These are phyloP conservation scores for Myotis vivesi DNA, from an alignment of 2,797 vertebrate species.

Conservation along the genomic window DNA sequence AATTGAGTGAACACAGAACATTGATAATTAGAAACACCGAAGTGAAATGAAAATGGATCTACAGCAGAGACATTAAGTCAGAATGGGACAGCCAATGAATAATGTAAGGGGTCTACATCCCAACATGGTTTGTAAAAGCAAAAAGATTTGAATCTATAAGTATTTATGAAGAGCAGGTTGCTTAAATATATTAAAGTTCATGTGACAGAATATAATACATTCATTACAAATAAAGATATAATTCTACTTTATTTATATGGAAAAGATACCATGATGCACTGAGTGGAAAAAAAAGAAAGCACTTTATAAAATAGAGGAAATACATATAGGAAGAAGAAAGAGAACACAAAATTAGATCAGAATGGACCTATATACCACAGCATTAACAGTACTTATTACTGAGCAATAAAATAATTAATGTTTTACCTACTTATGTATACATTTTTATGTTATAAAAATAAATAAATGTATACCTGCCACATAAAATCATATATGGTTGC, in stretches of 20 bases:
- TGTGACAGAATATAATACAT: background rate
- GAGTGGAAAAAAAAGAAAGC: too few species aligned
- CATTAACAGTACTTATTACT: too few species aligned
- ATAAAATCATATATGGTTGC: too few species aligned
- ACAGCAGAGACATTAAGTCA: background rate
- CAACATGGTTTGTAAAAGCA: background rate
- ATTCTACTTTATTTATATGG: background rate
- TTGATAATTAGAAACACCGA: background rate
- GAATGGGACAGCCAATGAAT: background rate
- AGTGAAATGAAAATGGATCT: background rate
- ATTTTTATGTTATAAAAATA: too few species aligned
- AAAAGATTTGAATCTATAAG: conserved; percentile 5
- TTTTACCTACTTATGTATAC: too few species aligned
- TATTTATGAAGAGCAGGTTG: background rate
- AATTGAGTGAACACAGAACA: background rate
- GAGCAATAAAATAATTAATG: too few species aligned
- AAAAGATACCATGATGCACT: too few species aligned
- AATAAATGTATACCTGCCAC: too few species aligned
- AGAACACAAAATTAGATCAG: too few species aligned
- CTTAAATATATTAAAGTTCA: background rate
- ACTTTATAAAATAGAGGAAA: too few species aligned
- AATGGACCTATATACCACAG: too few species aligned
- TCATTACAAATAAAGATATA: conserved; percentile 14
- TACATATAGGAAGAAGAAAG: too few species aligned
- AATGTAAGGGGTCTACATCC: background rate